Evolutionary conservation across 30 jellyfish, hydroid and myxozoan genomes (phyloP), one percentile per base, ranked within the genome.

Genomic region (Clytia hemisphaerica): DNA sequence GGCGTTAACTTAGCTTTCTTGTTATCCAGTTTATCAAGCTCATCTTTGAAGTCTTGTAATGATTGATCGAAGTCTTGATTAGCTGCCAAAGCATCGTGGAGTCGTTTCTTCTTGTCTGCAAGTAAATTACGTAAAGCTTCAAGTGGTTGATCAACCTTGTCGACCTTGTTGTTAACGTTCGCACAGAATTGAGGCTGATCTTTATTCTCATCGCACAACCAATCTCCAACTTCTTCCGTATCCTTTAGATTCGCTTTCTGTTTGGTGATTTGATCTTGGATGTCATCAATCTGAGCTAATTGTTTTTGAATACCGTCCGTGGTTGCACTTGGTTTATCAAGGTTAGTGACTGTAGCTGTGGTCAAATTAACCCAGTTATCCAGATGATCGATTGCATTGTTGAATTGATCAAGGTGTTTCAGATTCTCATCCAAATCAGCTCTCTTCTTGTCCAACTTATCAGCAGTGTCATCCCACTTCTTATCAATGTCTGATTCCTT

Each of bases 121-220:
- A 88, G 61, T 25, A 88, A 30, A 0, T 46, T 60, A 3, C 68
- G 30, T 44, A 88, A 50, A 45, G 75, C 94, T 16, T 75, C 68
- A 33, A 88, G 77, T 4, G 97, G 97, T 61, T 73, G 19, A 69
- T 75, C 61, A 37, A 80, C 80, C 25, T 63, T 75, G 2, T 93
- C 29, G 12, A 88, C 28, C 46, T 67, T 79, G 24, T 73, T 75
- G 25, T 75, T 72, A 54, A 88, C 85, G 48, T 65, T 79, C 5
- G 93, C 68, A 54, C 91, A 57, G 55, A 88, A 88, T 36, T 75
- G 87, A 1, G 94, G 94, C 71, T 79, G 79, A 68, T 88, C 94
- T 69, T 80, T 55, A 58, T 67, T 80, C 51, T 78, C 81, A 0
- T 75, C 93, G n/a, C 83, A 38, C 71, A 88, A 44, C 91, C 89